Evolutionary conservation across 2,797 vertebrate species (phyloP).

Genomic region (Pangasius macronema): DNA sequence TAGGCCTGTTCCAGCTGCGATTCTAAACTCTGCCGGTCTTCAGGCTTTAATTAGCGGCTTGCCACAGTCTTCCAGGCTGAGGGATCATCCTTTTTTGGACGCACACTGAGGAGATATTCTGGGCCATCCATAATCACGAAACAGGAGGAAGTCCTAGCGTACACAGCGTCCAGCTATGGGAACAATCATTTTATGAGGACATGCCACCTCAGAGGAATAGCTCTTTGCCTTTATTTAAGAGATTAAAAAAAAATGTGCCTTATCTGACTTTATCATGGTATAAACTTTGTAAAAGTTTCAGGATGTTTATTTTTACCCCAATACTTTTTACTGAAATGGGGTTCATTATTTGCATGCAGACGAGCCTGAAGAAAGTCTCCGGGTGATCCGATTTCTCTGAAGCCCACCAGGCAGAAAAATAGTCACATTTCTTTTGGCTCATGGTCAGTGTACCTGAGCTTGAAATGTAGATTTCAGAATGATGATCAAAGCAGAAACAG

Average conservation of each 20-base stretch:
- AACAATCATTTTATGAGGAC: slow-evolving; percentile 61
- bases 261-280: background rate
- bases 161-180: slow-evolving; percentile 64
- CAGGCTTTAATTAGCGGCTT: slow-evolving; percentile 21
- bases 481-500: slow-evolving; percentile 14
- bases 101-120: slow-evolving; percentile 53
- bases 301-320: background rate
- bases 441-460: background rate
- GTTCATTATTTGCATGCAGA: slow-evolving; percentile 9
- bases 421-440: background rate
- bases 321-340: background rate
- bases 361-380: slow-evolving; percentile 20
- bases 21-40: slow-evolving; percentile 16
- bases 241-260: background rate
- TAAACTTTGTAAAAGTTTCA: background rate
- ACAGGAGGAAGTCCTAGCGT: slow-evolving; percentile 67
- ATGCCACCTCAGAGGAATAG: slow-evolving; percentile 4
- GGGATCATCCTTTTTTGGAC: slow-evolving; percentile 33
- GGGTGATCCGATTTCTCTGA: slow-evolving; percentile 5
- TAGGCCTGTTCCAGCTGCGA: background rate
- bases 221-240: background rate
- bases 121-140: slow-evolving; percentile 73
- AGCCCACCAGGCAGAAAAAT: slow-evolving; percentile 2
- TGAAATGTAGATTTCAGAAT: background rate
- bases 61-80: slow-evolving; percentile 13